A percentile compares a stretch with the other conserved stretches of the same genome.
Conservation (phyloP, 2,888 invertebrate species). For the Cataglyphis altisquamis region DNA sequence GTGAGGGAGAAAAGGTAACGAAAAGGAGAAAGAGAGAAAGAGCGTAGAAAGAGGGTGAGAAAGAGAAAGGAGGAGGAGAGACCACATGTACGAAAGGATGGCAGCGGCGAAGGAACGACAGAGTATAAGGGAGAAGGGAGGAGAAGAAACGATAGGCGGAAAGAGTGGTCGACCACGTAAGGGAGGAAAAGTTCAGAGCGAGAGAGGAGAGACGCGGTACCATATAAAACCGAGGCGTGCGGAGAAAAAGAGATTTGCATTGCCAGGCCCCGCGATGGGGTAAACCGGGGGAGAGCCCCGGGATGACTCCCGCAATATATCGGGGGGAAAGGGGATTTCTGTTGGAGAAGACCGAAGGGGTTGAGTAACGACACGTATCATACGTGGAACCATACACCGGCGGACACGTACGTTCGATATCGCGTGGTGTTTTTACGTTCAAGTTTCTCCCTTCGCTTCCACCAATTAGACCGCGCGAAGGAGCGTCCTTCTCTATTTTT, state of each 20-base stretch:
- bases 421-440: conserved; percentile 77
- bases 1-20: conserved; percentile 59
- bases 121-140: conserved; percentile 36
- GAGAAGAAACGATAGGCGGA: conserved; percentile 64
- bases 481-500: conserved; percentile 58
- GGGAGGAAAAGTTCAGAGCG: conserved; percentile 61
- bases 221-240: conserved; percentile 84
- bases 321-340: conserved; percentile 68
- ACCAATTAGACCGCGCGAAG: conserved; percentile 77
- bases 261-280: conserved; percentile 74
- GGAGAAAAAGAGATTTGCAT: conserved; percentile 84
- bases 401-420: conserved; percentile 82
- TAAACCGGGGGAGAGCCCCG: conserved; percentile 64
- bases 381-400: conserved; percentile 79
- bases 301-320: conserved; percentile 63
- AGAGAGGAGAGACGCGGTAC: conserved; percentile 77
- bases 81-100: conserved; percentile 43
- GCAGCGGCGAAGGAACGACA: conserved; percentile 45
- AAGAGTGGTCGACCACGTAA: conserved; percentile 57
- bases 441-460: conserved; percentile 77
- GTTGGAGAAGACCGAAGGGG: conserved; percentile 76
- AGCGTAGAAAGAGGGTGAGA: conserved; percentile 65
- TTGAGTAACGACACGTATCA: conserved; percentile 82
- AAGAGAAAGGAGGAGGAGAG: conserved; percentile 40
- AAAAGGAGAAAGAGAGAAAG: conserved; percentile 30